Percentiles rank a stretch among this genome's conserved stretches.
phyloP scores from a whole-genome alignment of 2,888 invertebrate species.

The Dichetophora obliterata region DNA sequence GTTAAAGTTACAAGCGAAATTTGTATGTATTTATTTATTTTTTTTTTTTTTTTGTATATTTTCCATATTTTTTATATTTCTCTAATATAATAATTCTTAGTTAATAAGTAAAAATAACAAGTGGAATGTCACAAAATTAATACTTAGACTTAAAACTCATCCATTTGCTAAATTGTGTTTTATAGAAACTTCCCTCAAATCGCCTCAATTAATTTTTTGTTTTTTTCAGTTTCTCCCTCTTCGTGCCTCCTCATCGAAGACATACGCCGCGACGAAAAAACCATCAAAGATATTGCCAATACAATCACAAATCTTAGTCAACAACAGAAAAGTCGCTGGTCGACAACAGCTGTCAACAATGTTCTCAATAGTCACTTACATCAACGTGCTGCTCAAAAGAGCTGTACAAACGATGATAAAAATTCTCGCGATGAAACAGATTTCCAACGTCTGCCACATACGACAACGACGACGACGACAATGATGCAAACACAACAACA shows the following conservation, averaged over 20 bases:
- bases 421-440: constrained; percentile 69
- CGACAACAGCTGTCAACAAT: constrained; percentile 72
- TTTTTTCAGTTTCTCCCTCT: constrained; percentile 60
- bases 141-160: too few relatives aligned
- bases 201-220: not conserved
- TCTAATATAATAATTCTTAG: too few relatives aligned
- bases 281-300: constrained; percentile 85
- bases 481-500: not conserved
- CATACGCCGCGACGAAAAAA: constrained; percentile 77
- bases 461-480: constrained; percentile 10
- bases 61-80: too few relatives aligned
- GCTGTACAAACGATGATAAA: constrained; percentile 53
- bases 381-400: constrained; percentile 46
- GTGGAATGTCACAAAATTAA: too few relatives aligned
- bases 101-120: too few relatives aligned
- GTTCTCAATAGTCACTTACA: constrained; percentile 63
- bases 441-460: constrained; percentile 55
- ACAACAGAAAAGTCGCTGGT: constrained; percentile 70
- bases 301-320: constrained; percentile 80
- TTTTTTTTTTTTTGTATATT: too few relatives aligned
- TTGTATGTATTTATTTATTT: too few relatives aligned
- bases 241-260: constrained; percentile 68
- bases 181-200: not conserved
- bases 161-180: not conserved
- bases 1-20: too few relatives aligned